Base-by-base conservation (phyloP, 2,797 vertebrate genomes). In the Tragopan temminckii region DNA sequence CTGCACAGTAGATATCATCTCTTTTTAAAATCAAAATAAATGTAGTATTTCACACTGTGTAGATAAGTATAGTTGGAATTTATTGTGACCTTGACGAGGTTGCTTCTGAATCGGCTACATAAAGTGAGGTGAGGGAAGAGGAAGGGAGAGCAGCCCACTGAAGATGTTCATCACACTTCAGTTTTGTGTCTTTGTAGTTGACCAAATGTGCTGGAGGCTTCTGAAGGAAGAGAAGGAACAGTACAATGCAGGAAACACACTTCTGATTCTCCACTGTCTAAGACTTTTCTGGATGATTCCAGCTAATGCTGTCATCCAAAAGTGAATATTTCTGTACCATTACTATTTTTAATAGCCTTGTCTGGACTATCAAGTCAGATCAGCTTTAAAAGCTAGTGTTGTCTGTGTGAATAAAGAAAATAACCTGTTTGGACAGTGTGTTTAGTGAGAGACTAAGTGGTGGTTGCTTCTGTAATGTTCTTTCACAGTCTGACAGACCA, bases 241-340 rank as follows among this genome's bases (percentile, higher is more conserved):
- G 40, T 58, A 35, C 57, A 48, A 53, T 75, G 58, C 29, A 67
- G 27, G 2, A 1, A 42, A 23, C 18, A 8, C 72, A 13, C 78
- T 87, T 89, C 36, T 85, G 58, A 52, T 92, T 85, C 72, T 89
- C 23, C 33, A 29, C 31, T 40, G 40, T 86, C 40, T 42, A 58
- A 69, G 29, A 18, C 43, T 50, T 83, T 85, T 72, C 31, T 90
- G 33, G 52, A 21, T 63, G 74, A 53, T 74, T 82, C 13, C 36
- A 82, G 76, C 20, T 82, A 8, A 6, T 61, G 2, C 17, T 27
- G 24, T 88, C 40, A 70, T 24, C 9, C 20, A n/a, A 9, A 82
- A 58, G 23, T 35, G 57, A 70, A 38, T 84, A 38, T 31, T 64
- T 85, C 36, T 79, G 11, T 85, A 57, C 38, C 25, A 6, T 42